phyloP scores from a whole-genome alignment of 1,140 invertebrate genomes.

The Philotrypesis tridentata region DNA sequence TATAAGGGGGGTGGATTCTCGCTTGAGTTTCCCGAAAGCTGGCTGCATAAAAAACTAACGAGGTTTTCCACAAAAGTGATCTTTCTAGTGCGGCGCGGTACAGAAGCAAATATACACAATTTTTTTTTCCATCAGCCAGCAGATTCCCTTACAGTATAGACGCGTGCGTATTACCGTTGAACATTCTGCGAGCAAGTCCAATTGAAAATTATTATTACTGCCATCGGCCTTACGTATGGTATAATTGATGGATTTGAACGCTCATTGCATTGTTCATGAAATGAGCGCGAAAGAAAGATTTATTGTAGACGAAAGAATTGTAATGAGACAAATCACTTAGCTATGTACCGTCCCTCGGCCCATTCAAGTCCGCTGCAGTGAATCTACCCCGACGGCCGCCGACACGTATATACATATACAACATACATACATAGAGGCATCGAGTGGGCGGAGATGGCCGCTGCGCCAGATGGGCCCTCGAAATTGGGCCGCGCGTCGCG shows the following conservation, averaged over 20 bases:
- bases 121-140: too few species aligned
- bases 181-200: too few species aligned
- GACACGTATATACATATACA: too few species aligned
- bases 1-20: background rate
- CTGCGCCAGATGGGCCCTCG: slow-evolving; percentile 24
- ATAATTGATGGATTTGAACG: too few species aligned
- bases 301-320: too few species aligned
- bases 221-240: too few species aligned
- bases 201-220: too few species aligned
- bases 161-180: too few species aligned
- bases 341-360: background rate
- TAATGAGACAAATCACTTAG: background rate
- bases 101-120: background rate
- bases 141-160: too few species aligned
- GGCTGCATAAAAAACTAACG: background rate
- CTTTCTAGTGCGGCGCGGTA: background rate
- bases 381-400: too few species aligned
- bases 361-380: background rate
- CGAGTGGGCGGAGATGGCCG: slow-evolving; percentile 1
- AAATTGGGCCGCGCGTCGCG: background rate
- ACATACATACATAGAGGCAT: background rate
- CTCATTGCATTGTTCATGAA: too few species aligned
- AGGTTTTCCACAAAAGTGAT: slow-evolving; percentile 15
- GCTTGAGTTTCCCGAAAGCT: slow-evolving; percentile 5
- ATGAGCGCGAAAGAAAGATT: too few species aligned